A percentile compares a stretch with the other conserved stretches of the same genome.
Evolutionary conservation across 2,113 vertebrate species (phyloP).

Genomic region (Callithrix jacchus): DNA sequence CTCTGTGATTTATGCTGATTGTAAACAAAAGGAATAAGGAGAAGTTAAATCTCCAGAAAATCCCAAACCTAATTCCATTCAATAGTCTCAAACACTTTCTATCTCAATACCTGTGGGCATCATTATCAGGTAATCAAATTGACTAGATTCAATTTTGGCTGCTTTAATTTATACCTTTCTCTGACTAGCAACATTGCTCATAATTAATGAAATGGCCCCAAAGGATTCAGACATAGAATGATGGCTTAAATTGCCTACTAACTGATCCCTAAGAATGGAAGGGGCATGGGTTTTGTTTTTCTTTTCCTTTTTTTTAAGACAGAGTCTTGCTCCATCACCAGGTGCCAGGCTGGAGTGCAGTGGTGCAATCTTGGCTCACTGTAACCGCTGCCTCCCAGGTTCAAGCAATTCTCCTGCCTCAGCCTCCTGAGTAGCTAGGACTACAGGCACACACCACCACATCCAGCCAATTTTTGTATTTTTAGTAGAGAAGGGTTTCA

Average conservation of each 20-base stretch:
- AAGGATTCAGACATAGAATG: not conserved
- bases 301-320: no score
- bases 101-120: not conserved
- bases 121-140: not conserved
- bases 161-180: not conserved
- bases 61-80: no score
- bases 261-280: fast-evolving
- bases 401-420: no score
- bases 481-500: no score
- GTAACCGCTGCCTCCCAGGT: no score
- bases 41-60: no score
- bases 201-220: not conserved
- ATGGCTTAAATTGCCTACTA: not conserved
- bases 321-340: no score
- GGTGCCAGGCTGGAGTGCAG: no score
- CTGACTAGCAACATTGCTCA: not conserved
- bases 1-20: not conserved
- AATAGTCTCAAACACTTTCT: not conserved
- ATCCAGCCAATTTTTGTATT: no score
- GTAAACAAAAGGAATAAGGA: not conserved
- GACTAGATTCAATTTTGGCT: not conserved
- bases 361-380: no score
- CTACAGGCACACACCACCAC: no score
- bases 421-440: no score
- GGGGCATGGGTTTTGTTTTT: fast-evolving